Evolutionary conservation across 2,797 vertebrate species (phyloP), one percentile per base, ranked within the genome.

Genomic region (Euthynnus affinis): DNA sequence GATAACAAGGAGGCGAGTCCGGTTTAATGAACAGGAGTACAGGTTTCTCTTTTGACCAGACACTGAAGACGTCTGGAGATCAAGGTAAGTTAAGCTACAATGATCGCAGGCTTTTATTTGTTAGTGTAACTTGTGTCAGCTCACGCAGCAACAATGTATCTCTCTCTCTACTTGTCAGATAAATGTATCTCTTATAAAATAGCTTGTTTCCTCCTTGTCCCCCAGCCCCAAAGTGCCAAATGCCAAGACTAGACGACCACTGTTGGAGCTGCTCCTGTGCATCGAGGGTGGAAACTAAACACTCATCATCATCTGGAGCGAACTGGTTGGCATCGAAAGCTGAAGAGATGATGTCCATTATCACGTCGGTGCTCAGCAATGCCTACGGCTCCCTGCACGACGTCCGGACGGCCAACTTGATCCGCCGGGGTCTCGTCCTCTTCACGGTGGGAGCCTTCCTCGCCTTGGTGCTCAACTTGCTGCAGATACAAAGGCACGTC

Each of bases 391-490:
- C 96, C 3, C 82, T 96, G 71, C 92, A 94, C 86, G 87, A 70
- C 84, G 95, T 94, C 86, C 94, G 95, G 82, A 95, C 96, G 13
- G 94, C 95, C 51, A 96, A 96, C 91, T 86, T 99, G 63, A 92
- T 99, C 91, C 96, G 95, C n/a, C 88, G 98, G 58, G 97, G 97
- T 68, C 87, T 99, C 7, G 98, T 99, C 20, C 96, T 99, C 23
- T 99, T 99, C 87, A 90, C 96, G 0, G 97, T 99, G 0, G 98
- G 98, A 0, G 98, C 95, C 1, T 95, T 98, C 60, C 96, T 99
- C 66, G 98, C 98, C 2, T 91, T 99, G 90, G 98, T 99, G 91
- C 96, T 99, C 84, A 99, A 99, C 94, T 85, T 99, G 88, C 96
- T 99, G 87, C 98, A 99, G 93, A 95, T 99, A 23, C 98, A 98